Evolutionary conservation across 2,113 vertebrate genomes (phyloP).

Genomic region (Eupsittula cactorum): DNA sequence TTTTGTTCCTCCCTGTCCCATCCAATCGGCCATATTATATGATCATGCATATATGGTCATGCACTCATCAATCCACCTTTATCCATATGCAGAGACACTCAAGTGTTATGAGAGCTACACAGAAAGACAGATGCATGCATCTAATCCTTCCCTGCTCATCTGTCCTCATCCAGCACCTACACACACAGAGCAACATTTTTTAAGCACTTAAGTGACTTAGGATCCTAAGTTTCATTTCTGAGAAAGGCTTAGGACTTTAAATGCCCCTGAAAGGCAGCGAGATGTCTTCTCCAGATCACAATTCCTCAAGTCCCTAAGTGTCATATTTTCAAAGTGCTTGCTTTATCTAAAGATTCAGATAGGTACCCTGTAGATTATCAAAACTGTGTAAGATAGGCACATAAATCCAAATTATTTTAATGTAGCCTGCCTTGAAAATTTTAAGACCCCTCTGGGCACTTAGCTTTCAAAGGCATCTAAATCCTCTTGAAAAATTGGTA

Average conservation of each 20-base stretch:
- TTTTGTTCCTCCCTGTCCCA: constrained; percentile 72
- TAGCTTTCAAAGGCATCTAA: constrained; percentile 63
- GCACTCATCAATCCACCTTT: constrained; percentile 69
- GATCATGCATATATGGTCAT: constrained; percentile 67
- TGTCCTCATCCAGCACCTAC: constrained; percentile 44
- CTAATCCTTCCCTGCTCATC: constrained; percentile 56
- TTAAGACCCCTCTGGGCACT: constrained; percentile 66
- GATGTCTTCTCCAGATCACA: constrained; percentile 38
- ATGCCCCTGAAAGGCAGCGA: constrained; percentile 27
- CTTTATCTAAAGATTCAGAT: constrained; percentile 49
- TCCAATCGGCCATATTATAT: constrained; percentile 64
- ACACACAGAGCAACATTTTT: constrained; percentile 49
- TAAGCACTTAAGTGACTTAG: constrained; percentile 65
- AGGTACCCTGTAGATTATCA: constrained; percentile 65
- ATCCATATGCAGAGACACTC: constrained; percentile 66
- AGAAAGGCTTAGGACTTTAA: constrained; percentile 38
- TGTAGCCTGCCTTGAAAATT: constrained; percentile 58
- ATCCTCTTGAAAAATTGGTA: constrained; percentile 66
- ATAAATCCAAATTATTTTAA: constrained; percentile 62
- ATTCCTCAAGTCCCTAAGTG: constrained; percentile 10
- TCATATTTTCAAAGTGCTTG: constrained; percentile 47
- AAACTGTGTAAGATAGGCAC: constrained; percentile 56
- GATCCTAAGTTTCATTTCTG: constrained; percentile 52
- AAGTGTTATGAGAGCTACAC: constrained; percentile 59
- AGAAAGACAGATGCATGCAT: constrained; percentile 62